A percentile compares a stretch with the other conserved stretches of the same genome.
Evolutionary conservation across 1,140 invertebrate genomes (phyloP).

Genomic region (Dryas iulia): DNA sequence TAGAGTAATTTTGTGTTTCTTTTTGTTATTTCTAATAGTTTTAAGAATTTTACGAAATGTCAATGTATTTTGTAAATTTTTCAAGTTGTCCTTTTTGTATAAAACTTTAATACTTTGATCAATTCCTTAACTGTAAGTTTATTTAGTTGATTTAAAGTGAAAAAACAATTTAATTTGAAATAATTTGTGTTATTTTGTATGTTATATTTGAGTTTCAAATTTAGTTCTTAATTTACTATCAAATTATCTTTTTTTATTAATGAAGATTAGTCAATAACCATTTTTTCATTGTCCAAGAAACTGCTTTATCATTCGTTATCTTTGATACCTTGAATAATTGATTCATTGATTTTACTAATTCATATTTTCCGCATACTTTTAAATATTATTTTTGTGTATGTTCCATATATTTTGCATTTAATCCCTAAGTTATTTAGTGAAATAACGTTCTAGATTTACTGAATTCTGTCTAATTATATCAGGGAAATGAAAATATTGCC

Average conservation of each 20-base stretch:
- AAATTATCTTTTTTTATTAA: conserved; percentile 1
- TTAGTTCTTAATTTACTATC: neutral
- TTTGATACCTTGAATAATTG: neutral
- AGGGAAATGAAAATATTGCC: neutral
- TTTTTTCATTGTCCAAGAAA: neutral
- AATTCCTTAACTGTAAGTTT: too few species aligned
- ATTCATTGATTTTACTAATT: neutral
- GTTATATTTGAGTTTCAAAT: neutral
- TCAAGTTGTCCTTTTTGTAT: too few species aligned
- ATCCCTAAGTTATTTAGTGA: too few species aligned
- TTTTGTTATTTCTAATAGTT: neutral
- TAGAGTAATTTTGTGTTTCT: neutral
- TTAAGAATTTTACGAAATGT: neutral
- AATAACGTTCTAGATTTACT: too few species aligned
- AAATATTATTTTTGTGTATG: too few species aligned
- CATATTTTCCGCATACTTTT: neutral
- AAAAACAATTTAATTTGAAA: too few species aligned
- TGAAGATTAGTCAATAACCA: neutral
- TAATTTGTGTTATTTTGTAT: neutral
- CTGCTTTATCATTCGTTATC: neutral
- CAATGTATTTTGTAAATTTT: neutral
- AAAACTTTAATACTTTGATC: too few species aligned
- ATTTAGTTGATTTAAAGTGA: too few species aligned
- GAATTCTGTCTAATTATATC: neutral
- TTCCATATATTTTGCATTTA: too few species aligned